Base-by-base conservation (phyloP, 2,888 invertebrate species). In the Melieria omissa region DNA sequence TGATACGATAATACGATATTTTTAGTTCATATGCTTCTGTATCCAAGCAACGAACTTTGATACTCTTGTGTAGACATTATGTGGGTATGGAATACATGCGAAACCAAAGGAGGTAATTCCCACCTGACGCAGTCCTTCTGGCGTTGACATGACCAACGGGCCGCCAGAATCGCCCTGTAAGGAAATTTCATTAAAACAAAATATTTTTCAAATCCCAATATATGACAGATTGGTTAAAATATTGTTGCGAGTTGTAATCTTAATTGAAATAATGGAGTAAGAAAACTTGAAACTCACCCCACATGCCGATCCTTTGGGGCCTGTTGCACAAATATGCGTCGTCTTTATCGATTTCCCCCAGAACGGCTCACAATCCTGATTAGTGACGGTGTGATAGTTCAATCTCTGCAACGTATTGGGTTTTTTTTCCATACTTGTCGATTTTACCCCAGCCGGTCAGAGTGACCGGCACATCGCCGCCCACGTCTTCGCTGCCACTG, bases 81-180 rank as follows among this genome's bases (percentile, higher is more conserved):
- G 29, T 29, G 29, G 29, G 29, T 29, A 29, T 1, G 0, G 2
- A 29, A 2, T 85, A 0, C 83, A 77, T 2, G 81, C 73, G 54
- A 79, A 74, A 4, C 86, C 86, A 75, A 86, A 86, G 0, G 86
- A 85, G 0, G 85, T 84, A 0, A 87, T 75, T 6, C 87, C 86
- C 4, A 86, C 82, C 74, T 84, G 83, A 45, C 77, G 76, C 1
- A 78, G 46, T 0, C 77, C 80, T 8, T 75, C 78, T 10, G 77
- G 72, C 4, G 77, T 76, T 0, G 61, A 47, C 64, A 78, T 79
- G 0, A 85, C 84, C n/a, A 87, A 70, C 5, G 86, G 86, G 3
- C 29, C 2, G 29, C 29, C 29, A 2, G 2, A 29, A 29, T 29
- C 29, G 29, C 1, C 1, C 29, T 86, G 16, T 41, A 74, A 29